Evolutionary conservation across 2,113 vertebrate species (phyloP), one percentile per base, ranked within the genome.

Genomic region (Microcebus jonahi): DNA sequence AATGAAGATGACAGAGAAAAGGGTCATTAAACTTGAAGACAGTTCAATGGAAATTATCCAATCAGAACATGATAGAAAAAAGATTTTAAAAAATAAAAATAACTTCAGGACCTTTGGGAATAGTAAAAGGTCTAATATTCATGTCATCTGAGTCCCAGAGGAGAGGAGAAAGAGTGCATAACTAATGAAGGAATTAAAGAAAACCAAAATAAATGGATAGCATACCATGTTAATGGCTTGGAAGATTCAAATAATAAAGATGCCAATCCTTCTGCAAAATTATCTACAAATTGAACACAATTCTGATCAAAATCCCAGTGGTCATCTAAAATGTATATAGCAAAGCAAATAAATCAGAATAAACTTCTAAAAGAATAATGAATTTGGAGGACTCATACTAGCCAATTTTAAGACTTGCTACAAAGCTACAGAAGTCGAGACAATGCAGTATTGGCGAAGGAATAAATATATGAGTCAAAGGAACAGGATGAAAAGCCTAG

Each of bases 281-380:
- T 4, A 45, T 23, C 76, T 73, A 29, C 25, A 53, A 42, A 53
- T 67, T 86, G 55, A 53, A 80, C 21, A 73, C 10, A 79, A 31
- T 75, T 73, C 31, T 34, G n/a, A 59, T 84, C 53, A 89, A 92
- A 89, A 63, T 93, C 17, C 31, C 45, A 55, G 25, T 53, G 68
- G 57, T 75, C 42, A 53, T 92, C 48, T 86, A 75, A 90, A 95
- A 53, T 45, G 29, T 42, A 39, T 63, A 48, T 63, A 59, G 3
- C n/a, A 67, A 77, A 93, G 39, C 31, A 95, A 67, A 67, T 39
- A n/a, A 75, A 61, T 36, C 23, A 81, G 86, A 79, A 93, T 39
- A 75, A 67, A 80, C 61, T 88, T 95, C 57, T 45, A 36, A 96
- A 76, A 86, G 39, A 87, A 68, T 23, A 95, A 57, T 42, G 53